Conservation (phyloP, 2,797 vertebrate species). For the Lepus oiostolus region DNA sequence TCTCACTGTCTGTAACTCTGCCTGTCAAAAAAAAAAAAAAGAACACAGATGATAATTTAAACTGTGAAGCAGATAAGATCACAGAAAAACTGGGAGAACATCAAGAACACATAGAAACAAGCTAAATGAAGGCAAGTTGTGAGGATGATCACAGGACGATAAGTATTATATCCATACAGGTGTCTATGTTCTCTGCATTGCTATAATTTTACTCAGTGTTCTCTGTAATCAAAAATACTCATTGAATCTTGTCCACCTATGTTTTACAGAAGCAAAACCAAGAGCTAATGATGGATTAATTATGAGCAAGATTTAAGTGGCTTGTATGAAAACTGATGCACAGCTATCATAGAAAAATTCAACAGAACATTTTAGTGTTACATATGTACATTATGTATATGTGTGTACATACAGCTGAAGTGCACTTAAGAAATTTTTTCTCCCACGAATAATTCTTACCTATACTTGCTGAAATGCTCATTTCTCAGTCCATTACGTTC, state of each 20-base stretch:
- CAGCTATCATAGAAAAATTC: slow-evolving; percentile 10
- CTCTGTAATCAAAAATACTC: slow-evolving; percentile 38
- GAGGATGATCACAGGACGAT: neutral
- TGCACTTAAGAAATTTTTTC: slow-evolving; percentile 64
- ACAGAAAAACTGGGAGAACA: neutral
- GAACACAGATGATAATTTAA: neutral
- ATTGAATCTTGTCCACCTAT: slow-evolving; percentile 42
- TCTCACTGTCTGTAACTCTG: too few relatives aligned
- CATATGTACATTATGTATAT: neutral
- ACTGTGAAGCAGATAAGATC: neutral
- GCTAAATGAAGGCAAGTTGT: neutral
- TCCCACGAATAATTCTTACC: slow-evolving; percentile 83
- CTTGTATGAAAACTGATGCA: slow-evolving; percentile 57
- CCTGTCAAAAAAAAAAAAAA: neutral
- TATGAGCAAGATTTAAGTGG: slow-evolving; percentile 48
- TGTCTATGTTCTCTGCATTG: slow-evolving; percentile 5
- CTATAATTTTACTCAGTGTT: neutral
- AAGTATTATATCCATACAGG: neutral
- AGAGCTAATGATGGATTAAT: slow-evolving; percentile 55
- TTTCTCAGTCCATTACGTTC: slow-evolving; percentile 86
- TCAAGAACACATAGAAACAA: neutral
- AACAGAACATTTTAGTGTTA: neutral
- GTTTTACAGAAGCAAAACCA: slow-evolving; percentile 61
- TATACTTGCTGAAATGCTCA: slow-evolving; percentile 70
- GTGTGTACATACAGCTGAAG: neutral